Evolutionary conservation across 1,140 invertebrate species (phyloP).

Genomic region (Sitobion miscanthi): DNA sequence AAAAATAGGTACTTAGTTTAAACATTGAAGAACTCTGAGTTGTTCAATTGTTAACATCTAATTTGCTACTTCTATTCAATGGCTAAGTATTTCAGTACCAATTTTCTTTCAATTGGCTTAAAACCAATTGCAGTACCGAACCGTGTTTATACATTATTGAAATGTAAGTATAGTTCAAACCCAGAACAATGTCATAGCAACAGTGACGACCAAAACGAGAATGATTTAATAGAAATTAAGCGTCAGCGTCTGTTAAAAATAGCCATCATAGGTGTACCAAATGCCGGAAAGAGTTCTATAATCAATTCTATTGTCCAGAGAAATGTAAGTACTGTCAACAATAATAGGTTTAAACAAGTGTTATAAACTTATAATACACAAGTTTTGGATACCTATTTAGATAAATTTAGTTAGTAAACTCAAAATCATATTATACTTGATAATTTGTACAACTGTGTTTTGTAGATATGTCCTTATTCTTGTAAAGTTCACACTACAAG

Average conservation of each 20-base stretch:
- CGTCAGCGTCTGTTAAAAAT: conserved; percentile 72
- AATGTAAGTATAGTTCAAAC: background rate
- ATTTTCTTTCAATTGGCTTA: background rate
- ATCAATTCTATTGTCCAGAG: conserved; percentile 84
- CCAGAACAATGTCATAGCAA: background rate
- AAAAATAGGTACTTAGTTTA: no score
- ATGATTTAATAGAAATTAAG: conserved; percentile 58
- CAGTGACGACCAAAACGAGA: background rate
- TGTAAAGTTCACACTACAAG: conserved; percentile 90
- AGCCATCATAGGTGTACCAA: conserved; percentile 88
- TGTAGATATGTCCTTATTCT: conserved; percentile 84
- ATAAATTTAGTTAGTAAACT: background rate
- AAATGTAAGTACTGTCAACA: conserved; percentile 67
- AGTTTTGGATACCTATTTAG: background rate
- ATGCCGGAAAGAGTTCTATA: conserved; percentile 93
- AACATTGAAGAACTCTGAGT: no score
- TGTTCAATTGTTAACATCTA: background rate
- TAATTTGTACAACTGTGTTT: conserved; percentile 57
- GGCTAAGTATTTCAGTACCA: background rate
- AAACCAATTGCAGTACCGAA: background rate
- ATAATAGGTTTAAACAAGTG: background rate
- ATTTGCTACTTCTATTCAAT: background rate
- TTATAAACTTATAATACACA: background rate
- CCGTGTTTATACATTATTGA: background rate
- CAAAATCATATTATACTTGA: conserved; percentile 50